Conservation (phyloP, 37 sponge, comb jelly and placozoan species). For the Halisarca cf. caerulea region DNA sequence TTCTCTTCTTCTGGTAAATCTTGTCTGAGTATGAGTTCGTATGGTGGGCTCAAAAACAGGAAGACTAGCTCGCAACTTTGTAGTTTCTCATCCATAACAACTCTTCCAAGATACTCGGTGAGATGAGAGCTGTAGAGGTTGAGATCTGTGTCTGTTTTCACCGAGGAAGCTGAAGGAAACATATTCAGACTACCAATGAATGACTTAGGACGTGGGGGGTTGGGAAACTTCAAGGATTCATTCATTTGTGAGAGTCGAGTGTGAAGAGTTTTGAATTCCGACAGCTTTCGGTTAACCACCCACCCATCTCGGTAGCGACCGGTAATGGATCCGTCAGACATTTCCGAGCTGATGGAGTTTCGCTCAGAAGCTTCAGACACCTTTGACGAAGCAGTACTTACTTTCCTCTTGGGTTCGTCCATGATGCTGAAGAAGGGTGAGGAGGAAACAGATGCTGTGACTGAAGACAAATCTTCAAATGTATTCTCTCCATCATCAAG, state of each 20-base stretch:
- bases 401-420: background rate
- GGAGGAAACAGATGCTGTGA: background rate
- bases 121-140: slow-evolving; percentile 45
- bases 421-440: background rate
- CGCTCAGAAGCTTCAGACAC: background rate
- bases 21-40: background rate
- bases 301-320: slow-evolving; percentile 58
- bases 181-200: slow-evolving; percentile 53
- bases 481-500: background rate
- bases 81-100: slow-evolving; percentile 44
- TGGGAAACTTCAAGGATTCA: slow-evolving; percentile 46
- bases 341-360: background rate
- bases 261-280: slow-evolving; percentile 83
- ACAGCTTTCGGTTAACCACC: slow-evolving; percentile 68
- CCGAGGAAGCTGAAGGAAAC: slow-evolving; percentile 37
- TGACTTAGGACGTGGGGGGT: slow-evolving; percentile 43
- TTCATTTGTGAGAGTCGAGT: slow-evolving; percentile 47
- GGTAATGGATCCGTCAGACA: background rate
- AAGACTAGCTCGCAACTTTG: slow-evolving; percentile 77
- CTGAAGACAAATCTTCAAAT: background rate
- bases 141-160: slow-evolving; percentile 37
- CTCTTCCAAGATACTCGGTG: slow-evolving; percentile 45
- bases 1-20: background rate
- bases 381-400: background rate
- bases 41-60: slow-evolving; percentile 75